Percentiles rank a stretch among this genome's conserved stretches.
Evolutionary conservation across 2,113 vertebrate species (phyloP).

Genomic region (Ellobius talpinus): DNA sequence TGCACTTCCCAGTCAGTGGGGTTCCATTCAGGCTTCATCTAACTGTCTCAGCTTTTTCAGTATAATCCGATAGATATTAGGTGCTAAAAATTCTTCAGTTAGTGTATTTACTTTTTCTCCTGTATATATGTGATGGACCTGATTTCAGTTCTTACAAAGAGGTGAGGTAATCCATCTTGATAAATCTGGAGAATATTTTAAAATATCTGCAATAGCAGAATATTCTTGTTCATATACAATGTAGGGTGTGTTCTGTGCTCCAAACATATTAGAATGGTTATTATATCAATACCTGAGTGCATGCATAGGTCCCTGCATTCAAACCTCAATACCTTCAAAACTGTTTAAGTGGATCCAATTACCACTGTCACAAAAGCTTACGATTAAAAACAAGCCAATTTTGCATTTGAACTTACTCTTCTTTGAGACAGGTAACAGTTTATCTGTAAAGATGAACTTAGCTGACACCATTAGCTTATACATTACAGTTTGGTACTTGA

Average conservation of each 20-base stretch:
- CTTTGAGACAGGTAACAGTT: constrained; percentile 59
- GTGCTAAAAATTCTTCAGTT: constrained; percentile 10
- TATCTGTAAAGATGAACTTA: constrained; percentile 72
- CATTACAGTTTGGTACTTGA: constrained; percentile 81
- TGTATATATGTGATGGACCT: constrained; percentile 26
- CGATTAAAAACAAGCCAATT: constrained; percentile 8
- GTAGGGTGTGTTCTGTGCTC: background rate
- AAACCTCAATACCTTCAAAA: background rate
- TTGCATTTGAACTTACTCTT: constrained; percentile 13
- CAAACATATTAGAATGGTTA: background rate
- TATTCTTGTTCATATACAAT: background rate
- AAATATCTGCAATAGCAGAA: constrained; percentile 7
- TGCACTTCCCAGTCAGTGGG: background rate
- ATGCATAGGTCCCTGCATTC: background rate
- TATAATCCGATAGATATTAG: constrained; percentile 6
- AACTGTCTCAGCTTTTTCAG: background rate
- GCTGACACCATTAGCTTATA: constrained; percentile 80
- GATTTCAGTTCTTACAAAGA: constrained; percentile 48
- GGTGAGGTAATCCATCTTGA: background rate
- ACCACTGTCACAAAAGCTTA: constrained; percentile 29
- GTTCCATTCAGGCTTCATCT: background rate
- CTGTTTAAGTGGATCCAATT: constrained; percentile 22
- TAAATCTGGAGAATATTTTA: constrained; percentile 31
- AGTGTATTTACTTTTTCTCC: background rate
- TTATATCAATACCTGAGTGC: background rate